Conservation (phyloP, 92 coral and sea anemone genomes). For the Isaurus tuberculatus region DNA sequence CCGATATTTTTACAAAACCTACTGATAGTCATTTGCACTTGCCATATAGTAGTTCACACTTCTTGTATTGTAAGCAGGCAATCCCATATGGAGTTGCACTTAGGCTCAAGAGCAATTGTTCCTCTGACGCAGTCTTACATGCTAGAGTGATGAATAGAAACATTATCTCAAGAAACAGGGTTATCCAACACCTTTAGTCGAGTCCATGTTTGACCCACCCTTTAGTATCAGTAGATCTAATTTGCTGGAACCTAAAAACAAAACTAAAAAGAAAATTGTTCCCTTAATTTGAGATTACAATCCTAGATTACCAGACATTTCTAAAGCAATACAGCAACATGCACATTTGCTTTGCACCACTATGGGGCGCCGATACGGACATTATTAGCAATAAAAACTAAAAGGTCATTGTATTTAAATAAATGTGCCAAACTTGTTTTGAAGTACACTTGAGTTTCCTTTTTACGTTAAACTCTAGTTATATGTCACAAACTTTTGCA, state of each 20-base stretch:
- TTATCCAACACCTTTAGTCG: conserved; percentile 2
- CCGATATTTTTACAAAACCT: conserved; percentile 34
- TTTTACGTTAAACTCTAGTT: conserved; percentile 12
- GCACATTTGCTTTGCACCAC: neutral
- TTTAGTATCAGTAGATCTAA: neutral
- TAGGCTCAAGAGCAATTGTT: conserved; percentile 33
- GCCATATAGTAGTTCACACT: conserved; percentile 13
- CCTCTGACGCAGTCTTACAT: neutral
- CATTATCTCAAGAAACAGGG: conserved; percentile 6
- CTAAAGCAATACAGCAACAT: neutral
- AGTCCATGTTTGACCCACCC: neutral
- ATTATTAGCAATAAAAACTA: conserved; percentile 6
- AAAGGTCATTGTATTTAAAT: conserved; percentile 8
- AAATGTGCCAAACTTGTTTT: too few relatives aligned
- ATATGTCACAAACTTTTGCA: conserved; percentile 40
- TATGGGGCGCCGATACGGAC: conserved; percentile 23
- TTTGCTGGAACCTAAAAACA: neutral
- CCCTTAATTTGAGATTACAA: conserved; percentile 27
- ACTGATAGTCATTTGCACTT: conserved; percentile 40
- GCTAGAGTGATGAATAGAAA: conserved; percentile 22
- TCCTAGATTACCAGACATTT: conserved; percentile 14
- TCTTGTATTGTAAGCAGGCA: conserved; percentile 30
- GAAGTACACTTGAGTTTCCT: too few relatives aligned
- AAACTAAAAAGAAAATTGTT: conserved; percentile 4
- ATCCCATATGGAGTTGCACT: conserved; percentile 40